A percentile compares a stretch with the other conserved stretches of the same genome.
phyloP scores from a whole-genome alignment of 2,888 invertebrate genomes.

The Drosophila infuscata region DNA sequence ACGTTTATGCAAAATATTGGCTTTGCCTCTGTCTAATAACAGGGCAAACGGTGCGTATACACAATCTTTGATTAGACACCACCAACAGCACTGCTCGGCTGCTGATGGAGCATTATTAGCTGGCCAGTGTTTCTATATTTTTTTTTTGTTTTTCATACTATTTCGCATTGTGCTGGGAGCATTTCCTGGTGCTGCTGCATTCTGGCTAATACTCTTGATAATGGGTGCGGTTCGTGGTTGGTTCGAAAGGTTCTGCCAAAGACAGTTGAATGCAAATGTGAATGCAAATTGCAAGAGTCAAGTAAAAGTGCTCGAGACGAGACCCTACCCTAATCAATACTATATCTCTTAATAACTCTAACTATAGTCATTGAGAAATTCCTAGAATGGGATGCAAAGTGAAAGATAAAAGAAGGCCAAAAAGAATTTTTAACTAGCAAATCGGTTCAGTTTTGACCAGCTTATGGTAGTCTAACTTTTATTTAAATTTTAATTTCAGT shows the following conservation, averaged over 20 bases:
- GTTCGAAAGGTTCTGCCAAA: not conserved
- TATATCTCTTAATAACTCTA: not conserved
- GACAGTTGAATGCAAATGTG: not conserved
- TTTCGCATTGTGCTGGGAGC: slow-evolving; percentile 18
- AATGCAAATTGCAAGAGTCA: slow-evolving; percentile 3
- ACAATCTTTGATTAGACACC: slow-evolving; percentile 69
- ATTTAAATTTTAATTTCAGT: not conserved
- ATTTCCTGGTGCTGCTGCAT: slow-evolving; percentile 36
- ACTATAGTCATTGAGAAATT: not conserved
- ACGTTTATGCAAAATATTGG: slow-evolving; percentile 73
- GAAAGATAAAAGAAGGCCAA: not conserved
- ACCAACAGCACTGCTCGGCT: slow-evolving; percentile 1
- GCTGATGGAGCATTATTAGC: slow-evolving; percentile 20
- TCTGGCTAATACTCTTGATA: slow-evolving; percentile 41
- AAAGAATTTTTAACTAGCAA: not conserved
- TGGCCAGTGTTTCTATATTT: not conserved
- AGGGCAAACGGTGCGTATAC: slow-evolving; percentile 71
- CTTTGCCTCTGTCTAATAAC: slow-evolving; percentile 60
- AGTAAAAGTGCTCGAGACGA: slow-evolving; percentile 11
- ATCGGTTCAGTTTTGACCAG: not conserved
- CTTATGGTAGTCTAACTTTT: rapidly evolving
- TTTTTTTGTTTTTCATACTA: not conserved
- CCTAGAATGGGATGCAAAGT: not conserved
- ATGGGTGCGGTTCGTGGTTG: slow-evolving; percentile 41
- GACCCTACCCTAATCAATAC: not conserved